Base-by-base conservation (phyloP, 2,888 invertebrate species). In the Encarsia formosa region DNA sequence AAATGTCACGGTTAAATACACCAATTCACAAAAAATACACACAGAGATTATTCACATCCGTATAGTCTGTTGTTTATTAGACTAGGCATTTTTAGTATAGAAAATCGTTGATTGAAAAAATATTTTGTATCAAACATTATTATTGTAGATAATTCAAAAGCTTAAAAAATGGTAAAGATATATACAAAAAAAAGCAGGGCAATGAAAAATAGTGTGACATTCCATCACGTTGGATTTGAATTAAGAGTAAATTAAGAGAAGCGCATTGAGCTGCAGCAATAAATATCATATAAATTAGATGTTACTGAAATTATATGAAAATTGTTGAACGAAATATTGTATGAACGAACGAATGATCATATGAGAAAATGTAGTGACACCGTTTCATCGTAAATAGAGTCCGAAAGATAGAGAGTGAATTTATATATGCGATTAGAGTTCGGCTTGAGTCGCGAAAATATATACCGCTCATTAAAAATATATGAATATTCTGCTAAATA, bases 251-350 rank as follows among this genome's bases (percentile, higher is more conserved):
- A n/a, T n/a, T n/a, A n/a, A n/a, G n/a, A n/a, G n/a, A n/a, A n/a
- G 58, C 54, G 62, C 56, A 65, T 63, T 63, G 75, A 76, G 76
- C 75, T 75, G 75, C 77, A 78, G 78, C 78, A 78, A 78, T 78
- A 78, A 76, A 77, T 69, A 71, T 65, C 64, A 70, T 63, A 64
- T 67, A 63, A 63, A 60, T 63, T 67, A 67, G 64, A 61, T 67
- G 64, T 69, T 68, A 68, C 59, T 62, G 57, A 63, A 60, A 13
- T 26, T 41, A 37, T 23, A 11, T n/a, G 32, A 42, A n/a, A 16
- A 31, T 18, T n/a, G 20, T 34, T n/a, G 32, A 26, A 24, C 8
- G 26, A 29, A 22, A 2, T 9, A 6, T 19, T 16, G 26, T 22
- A 26, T 15, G 50, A 45, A 31, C 40, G 39, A 22, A 34, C 31